phyloP scores from a whole-genome alignment of 2,113 vertebrate genomes.

The Neoarius graeffei region DNA sequence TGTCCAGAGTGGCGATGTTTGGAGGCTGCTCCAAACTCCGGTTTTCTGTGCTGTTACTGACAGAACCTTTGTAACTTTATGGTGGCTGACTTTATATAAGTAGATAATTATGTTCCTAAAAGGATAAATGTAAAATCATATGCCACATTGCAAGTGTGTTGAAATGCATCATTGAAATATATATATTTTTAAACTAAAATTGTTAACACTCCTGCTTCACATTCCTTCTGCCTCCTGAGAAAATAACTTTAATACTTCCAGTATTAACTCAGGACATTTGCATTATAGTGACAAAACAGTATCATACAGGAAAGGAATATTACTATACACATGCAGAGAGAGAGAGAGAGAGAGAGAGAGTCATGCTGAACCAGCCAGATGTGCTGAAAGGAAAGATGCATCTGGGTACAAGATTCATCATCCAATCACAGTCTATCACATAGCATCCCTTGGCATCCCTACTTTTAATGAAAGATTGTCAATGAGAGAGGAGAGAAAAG shows the following conservation, averaged over 20 bases:
- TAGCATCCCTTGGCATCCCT: not conserved
- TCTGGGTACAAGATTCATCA: not conserved
- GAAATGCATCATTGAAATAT: not conserved
- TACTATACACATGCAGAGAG: not conserved
- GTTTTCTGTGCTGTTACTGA: too few relatives aligned
- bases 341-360: not conserved
- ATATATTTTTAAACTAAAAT: not conserved
- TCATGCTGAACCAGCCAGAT: not conserved
- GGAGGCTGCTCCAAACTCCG: too few relatives aligned
- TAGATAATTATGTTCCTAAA: not conserved
- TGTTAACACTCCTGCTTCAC: not conserved
- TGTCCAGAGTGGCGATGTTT: too few relatives aligned
- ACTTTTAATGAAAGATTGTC: not conserved
- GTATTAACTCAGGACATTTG: not conserved
- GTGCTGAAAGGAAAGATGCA: not conserved
- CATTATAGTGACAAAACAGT: not conserved
- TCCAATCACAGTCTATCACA: not conserved
- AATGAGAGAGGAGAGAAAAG: not conserved
- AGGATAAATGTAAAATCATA: not conserved
- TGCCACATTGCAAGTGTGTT: not conserved
- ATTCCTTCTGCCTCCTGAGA: not conserved
- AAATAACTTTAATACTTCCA: not conserved
- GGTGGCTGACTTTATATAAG: too few relatives aligned
- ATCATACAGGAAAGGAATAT: not conserved
- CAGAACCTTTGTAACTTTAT: too few relatives aligned